Percentiles rank a stretch among this genome's conserved stretches.
These are phyloP conservation scores for Caenorhabditis latens DNA, from an alignment of 1,140 invertebrate species.

Conservation along the genomic window DNA sequence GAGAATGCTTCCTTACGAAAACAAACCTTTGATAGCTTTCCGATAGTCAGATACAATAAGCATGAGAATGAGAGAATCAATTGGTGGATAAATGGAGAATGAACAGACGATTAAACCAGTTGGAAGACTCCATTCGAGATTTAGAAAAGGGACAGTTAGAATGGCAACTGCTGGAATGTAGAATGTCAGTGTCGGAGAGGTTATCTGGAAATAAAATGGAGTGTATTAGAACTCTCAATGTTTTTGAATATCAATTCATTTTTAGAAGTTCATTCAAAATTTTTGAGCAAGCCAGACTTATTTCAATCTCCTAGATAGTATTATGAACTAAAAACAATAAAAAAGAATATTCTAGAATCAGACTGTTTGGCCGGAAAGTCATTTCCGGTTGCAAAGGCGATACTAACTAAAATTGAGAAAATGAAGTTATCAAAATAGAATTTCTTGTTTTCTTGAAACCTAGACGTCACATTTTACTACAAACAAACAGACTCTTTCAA, in stretches of 20 bases:
- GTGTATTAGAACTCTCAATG: background rate
- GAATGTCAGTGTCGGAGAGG: background rate
- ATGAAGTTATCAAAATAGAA: too few species aligned
- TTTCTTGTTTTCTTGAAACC: too few species aligned
- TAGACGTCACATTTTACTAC: too few species aligned
- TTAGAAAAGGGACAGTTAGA: background rate
- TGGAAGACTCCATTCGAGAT: slow-evolving; percentile 9
- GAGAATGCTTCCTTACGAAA: background rate
- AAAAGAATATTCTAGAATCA: too few species aligned
- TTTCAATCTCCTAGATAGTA: background rate
- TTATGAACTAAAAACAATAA: too few species aligned
- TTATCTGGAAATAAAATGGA: background rate
- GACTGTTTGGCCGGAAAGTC: too few species aligned
- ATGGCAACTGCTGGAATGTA: slow-evolving; percentile 3
- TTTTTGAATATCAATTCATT: too few species aligned
- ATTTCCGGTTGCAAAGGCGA: too few species aligned
- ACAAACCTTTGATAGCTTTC: background rate
- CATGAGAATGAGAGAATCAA: background rate
- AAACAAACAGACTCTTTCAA: background rate
- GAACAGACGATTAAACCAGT: slow-evolving; percentile 14
- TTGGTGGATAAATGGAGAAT: slow-evolving; percentile 32
- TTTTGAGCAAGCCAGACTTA: too few species aligned
- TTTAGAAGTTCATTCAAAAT: too few species aligned
- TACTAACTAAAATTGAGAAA: too few species aligned
- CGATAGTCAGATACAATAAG: slow-evolving; percentile 8